Evolutionary conservation across 2,113 vertebrate species (phyloP).

Genomic region (Dipodomys stephensi): DNA sequence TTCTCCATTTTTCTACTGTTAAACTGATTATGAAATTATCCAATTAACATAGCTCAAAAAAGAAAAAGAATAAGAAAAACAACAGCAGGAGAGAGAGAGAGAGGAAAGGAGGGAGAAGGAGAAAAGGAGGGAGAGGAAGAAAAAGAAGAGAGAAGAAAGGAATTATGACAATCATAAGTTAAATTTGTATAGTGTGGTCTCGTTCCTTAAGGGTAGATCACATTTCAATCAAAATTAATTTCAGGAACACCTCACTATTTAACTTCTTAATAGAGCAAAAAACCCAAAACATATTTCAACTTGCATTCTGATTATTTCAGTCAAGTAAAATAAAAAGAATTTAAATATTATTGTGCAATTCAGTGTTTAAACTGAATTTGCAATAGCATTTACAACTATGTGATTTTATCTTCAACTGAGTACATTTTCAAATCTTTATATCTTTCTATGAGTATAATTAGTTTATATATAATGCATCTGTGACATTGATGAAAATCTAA

Average conservation of each 20-base stretch:
- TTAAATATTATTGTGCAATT: not conserved
- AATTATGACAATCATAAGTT: too few species aligned
- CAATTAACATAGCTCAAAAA: not conserved
- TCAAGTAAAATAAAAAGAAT: not conserved
- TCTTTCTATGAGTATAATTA: not conserved
- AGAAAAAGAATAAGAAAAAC: not conserved
- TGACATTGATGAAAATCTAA: not conserved
- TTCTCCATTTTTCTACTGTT: not conserved
- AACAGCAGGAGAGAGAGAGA: not conserved
- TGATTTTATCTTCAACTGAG: not conserved
- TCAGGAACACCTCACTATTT: not conserved
- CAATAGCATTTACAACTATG: not conserved
- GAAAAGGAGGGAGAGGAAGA: too few species aligned
- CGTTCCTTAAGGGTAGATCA: too few species aligned
- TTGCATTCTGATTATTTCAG: not conserved
- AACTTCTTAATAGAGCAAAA: not conserved
- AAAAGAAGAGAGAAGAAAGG: too few species aligned
- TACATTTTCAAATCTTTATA: not conserved
- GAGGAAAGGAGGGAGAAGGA: too few species aligned
- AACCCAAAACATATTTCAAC: not conserved
- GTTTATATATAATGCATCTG: not conserved
- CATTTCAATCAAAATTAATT: not conserved
- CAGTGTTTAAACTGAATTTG: not conserved
- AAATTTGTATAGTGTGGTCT: too few species aligned
- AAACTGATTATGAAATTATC: not conserved